phyloP scores from a whole-genome alignment of 2,113 vertebrate species.

The Sterna hirundo region DNA sequence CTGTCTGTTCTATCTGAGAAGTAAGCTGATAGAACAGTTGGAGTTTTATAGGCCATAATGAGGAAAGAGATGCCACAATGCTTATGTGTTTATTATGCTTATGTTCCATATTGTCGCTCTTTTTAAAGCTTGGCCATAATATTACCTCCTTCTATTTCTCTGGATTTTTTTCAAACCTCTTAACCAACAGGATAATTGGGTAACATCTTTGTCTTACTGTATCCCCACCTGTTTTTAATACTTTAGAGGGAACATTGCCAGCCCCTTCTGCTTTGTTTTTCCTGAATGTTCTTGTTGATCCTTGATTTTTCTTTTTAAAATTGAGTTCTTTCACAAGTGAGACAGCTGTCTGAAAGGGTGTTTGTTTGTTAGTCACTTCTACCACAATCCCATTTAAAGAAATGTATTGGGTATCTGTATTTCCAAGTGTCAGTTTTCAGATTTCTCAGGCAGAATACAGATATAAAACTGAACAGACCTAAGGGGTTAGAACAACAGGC shows the following conservation, averaged over 20 bases:
- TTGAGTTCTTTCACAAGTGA: neutral
- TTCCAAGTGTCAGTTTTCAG: neutral
- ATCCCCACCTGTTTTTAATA: neutral
- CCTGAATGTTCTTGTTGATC: neutral
- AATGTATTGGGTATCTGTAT: neutral
- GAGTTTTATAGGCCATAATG: constrained; percentile 18
- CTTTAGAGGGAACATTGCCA: neutral
- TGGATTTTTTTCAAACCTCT: neutral
- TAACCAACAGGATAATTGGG: neutral
- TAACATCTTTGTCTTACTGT: neutral
- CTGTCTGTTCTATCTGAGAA: neutral
- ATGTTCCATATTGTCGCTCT: neutral
- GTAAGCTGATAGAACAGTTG: neutral
- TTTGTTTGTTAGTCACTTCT: neutral
- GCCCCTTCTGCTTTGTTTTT: neutral
- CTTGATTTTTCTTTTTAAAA: neutral
- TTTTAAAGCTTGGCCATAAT: neutral
- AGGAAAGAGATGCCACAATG: neutral
- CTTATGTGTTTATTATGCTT: neutral
- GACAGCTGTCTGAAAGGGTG: neutral
- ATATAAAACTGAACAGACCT: neutral
- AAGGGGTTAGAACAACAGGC: neutral
- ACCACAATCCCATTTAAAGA: neutral
- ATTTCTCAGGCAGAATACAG: neutral
- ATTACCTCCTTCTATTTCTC: neutral